Evolutionary conservation across 1,140 invertebrate genomes (phyloP), one percentile per base, ranked within the genome.

Genomic region (Drosophila pectinifera): DNA sequence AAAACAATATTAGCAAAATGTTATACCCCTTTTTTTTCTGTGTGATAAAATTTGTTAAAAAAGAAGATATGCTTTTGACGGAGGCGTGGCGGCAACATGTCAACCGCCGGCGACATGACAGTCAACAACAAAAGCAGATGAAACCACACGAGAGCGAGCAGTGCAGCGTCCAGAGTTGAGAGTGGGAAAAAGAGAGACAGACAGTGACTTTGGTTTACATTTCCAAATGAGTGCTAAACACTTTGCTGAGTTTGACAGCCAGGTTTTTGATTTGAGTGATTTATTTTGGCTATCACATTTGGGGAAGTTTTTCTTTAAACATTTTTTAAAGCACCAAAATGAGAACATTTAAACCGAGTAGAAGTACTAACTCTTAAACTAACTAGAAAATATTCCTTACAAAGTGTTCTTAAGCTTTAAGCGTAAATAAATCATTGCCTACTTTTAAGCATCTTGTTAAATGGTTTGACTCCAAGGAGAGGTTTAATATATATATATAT

Each of bases 141-240:
- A 53, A 78, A 48, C 65, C 65, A n/a, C 74, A 53, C 36, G 13
- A 54, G 57, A 10, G 38, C 5, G 31, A 53, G 18, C 31, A 4
- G 31, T 34, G 18, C 18, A 53, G 26, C 11, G 4, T 4, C 16
- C 2, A 46, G 11, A 55, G 10, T 74, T 46, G 31, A 26, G 42
- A 58, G 45, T 28, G 14, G 14, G 14, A 54, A 54, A 69, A 22
- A 45, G 11, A n/a, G 36, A 28, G 36, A 34, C 16, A 31, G 24
- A 24, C 31, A 55, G 14, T 16, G 49, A 38, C 20, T 68, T 76
- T 54, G 72, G 73, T 68, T 76, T 68, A 77, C 62, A 77, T 76
- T 76, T 68, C 20, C 48, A 76, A 77, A 76, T 76, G 73, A 77
- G 62, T 68, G 63, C 49, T 77, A 77, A 77, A 61, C 63, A 76